Conservation (phyloP, 2,888 invertebrate genomes). For the Trissolcus brochymenae region DNA sequence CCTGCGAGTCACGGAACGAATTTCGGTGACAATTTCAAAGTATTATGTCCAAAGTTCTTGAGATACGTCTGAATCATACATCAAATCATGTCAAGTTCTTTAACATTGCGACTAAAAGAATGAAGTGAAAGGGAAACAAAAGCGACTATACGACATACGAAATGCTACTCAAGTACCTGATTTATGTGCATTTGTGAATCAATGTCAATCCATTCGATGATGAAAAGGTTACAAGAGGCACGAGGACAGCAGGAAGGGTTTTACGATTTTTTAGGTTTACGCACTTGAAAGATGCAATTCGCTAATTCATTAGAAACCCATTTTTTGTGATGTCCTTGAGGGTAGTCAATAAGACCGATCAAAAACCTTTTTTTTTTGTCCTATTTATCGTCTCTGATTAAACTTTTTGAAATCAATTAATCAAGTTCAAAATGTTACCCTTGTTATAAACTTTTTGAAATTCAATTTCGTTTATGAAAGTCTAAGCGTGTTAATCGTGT, state of each 20-base stretch:
- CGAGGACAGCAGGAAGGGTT: constrained; percentile 32
- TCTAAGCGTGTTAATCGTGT: too few species aligned
- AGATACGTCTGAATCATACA: constrained; percentile 9
- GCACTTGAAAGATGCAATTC: background rate
- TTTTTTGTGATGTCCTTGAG: background rate
- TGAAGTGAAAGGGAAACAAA: constrained; percentile 20
- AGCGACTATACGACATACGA: constrained; percentile 43
- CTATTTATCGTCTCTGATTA: too few species aligned
- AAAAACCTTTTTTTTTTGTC: too few species aligned
- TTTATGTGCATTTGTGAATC: constrained; percentile 56
- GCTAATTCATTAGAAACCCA: too few species aligned
- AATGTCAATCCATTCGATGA: constrained; percentile 41
- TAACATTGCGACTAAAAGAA: constrained; percentile 15
- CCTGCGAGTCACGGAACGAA: background rate
- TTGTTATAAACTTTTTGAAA: too few species aligned
- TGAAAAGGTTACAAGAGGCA: constrained; percentile 42
- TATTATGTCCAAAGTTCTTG: constrained; percentile 7
- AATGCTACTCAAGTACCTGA: constrained; percentile 72
- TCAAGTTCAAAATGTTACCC: too few species aligned
- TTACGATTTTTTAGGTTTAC: constrained; percentile 30
- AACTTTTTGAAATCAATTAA: too few species aligned
- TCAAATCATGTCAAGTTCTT: constrained; percentile 21
- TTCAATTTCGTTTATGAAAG: too few species aligned
- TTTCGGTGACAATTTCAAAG: constrained; percentile 3
- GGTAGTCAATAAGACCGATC: background rate